Conservation (phyloP, 2,113 vertebrate genomes). For the Orientallactaga bullata region DNA sequence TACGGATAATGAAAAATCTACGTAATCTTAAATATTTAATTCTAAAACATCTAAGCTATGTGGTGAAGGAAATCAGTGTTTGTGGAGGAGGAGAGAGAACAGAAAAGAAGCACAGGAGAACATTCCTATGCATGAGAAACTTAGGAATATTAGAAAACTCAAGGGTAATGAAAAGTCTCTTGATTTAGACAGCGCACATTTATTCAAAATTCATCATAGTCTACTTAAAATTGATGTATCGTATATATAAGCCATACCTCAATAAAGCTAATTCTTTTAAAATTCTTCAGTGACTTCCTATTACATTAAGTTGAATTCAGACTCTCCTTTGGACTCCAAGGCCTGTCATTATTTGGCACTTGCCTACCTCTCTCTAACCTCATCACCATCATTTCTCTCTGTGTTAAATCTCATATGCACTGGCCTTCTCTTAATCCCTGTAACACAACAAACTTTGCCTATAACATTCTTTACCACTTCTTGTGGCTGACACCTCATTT, state of each 20-base stretch:
- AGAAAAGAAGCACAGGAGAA: background rate
- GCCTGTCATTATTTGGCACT: background rate
- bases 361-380: background rate
- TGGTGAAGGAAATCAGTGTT: background rate
- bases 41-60: constrained; percentile 18
- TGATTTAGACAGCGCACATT: background rate
- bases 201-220: background rate
- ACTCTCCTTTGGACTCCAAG: background rate
- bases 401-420: background rate
- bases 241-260: background rate
- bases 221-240: background rate
- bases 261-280: background rate
- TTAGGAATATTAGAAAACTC: background rate
- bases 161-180: background rate
- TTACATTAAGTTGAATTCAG: background rate
- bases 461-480: background rate
- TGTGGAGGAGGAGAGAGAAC: background rate
- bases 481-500: constrained; percentile 2
- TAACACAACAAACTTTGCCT: background rate
- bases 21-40: background rate
- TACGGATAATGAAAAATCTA: background rate
- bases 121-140: background rate
- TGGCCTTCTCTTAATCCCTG: background rate
- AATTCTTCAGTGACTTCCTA: background rate
- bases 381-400: background rate